Evolutionary conservation across 2,113 vertebrate genomes (phyloP).

Genomic region (Cygnus buccinator): DNA sequence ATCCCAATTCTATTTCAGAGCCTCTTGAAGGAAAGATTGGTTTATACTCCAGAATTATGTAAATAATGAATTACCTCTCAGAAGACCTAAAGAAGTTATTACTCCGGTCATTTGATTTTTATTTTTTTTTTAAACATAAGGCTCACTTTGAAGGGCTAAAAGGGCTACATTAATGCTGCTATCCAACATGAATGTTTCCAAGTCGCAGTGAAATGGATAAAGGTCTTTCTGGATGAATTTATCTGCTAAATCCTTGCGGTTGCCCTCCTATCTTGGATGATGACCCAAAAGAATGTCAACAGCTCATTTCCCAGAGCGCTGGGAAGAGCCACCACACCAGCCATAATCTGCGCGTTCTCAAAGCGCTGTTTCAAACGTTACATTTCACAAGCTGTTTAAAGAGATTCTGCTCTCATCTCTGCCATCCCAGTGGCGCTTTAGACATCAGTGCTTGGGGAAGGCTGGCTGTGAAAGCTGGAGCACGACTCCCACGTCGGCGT

Average conservation of each 20-base stretch:
- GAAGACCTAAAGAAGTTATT: constrained; percentile 76
- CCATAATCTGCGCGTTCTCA: constrained; percentile 85
- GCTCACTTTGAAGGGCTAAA: constrained; percentile 79
- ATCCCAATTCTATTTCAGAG: constrained; percentile 69
- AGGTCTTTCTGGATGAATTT: constrained; percentile 86
- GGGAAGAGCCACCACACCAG: constrained; percentile 78
- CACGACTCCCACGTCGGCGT: neutral
- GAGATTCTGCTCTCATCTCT: constrained; percentile 75
- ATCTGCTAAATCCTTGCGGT: constrained; percentile 89
- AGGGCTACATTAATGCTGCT: constrained; percentile 79
- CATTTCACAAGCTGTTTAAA: constrained; percentile 83
- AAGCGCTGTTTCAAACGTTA: constrained; percentile 83
- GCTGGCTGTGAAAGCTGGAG: constrained; percentile 60
- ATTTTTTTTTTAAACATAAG: constrained; percentile 54
- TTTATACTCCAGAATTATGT: constrained; percentile 74
- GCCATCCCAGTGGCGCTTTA: constrained; percentile 68
- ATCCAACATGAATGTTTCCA: constrained; percentile 79
- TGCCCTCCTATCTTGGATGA: constrained; percentile 86
- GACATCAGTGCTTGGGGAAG: constrained; percentile 66
- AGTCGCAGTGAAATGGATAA: constrained; percentile 83
- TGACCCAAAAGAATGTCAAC: constrained; percentile 94
- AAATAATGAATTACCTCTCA: constrained; percentile 77
- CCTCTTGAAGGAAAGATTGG: constrained; percentile 59
- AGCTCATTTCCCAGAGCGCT: constrained; percentile 89
- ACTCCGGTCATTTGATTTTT: constrained; percentile 60